Conservation (phyloP, 2,888 invertebrate species). For the Calliopum simillimum region DNA sequence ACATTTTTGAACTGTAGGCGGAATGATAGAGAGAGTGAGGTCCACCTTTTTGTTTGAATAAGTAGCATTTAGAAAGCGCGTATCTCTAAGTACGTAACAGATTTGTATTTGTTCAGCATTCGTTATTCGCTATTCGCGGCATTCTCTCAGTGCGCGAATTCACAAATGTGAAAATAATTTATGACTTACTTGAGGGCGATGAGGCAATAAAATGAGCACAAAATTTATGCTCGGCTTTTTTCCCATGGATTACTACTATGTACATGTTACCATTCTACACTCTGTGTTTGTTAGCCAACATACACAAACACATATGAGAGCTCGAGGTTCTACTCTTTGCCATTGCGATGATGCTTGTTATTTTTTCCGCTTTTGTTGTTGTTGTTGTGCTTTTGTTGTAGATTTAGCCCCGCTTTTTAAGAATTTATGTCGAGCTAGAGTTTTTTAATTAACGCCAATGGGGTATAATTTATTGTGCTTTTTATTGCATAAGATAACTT, state of each 20-base stretch:
- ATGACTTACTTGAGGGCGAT: conserved; percentile 27
- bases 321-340: too few relatives aligned
- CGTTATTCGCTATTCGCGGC: too few relatives aligned
- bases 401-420: conserved; percentile 2
- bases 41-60: too few relatives aligned
- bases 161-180: conserved; percentile 30
- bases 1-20: too few relatives aligned
- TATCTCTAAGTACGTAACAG: background rate
- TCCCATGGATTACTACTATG: conserved; percentile 26
- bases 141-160: background rate
- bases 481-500: background rate
- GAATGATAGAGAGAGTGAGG: too few relatives aligned
- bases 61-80: background rate
- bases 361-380: background rate
- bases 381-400: background rate
- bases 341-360: background rate
- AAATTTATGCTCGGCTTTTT: conserved; percentile 14
- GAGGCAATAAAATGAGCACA: conserved; percentile 27
- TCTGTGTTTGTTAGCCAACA: background rate
- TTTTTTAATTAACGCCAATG: conserved; percentile 25
- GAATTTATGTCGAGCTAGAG: conserved; percentile 9
- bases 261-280: background rate
- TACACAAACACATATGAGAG: background rate
- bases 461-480: conserved; percentile 13
- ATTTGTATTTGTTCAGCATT: conserved; percentile 10